A percentile compares a stretch with the other conserved stretches of the same genome.
phyloP scores from a whole-genome alignment of 2,113 vertebrate genomes.

The Rhombomys opimus region DNA sequence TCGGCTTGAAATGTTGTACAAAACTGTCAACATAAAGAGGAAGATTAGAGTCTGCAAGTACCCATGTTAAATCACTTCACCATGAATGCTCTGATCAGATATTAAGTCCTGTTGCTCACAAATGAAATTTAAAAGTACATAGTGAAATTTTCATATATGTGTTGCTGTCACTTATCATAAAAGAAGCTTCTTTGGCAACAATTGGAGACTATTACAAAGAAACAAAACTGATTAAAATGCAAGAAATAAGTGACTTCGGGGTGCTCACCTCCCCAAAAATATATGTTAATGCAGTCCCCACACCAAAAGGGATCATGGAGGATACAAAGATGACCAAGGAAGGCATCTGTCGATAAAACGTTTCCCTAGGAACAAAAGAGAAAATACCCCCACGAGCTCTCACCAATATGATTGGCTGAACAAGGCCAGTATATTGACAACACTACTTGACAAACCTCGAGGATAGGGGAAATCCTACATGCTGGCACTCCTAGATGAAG shows the following conservation, averaged over 20 bases:
- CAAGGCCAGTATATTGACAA: not conserved
- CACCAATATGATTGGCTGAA: not conserved
- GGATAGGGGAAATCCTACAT: too few species aligned
- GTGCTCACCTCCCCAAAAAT: not conserved
- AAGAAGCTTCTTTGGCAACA: not conserved
- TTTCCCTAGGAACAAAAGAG: not conserved
- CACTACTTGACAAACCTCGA: not conserved
- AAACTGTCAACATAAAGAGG: not conserved
- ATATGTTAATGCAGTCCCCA: not conserved
- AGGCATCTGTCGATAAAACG: not conserved
- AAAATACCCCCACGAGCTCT: not conserved
- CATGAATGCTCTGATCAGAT: accelerated
- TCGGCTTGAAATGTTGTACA: not conserved
- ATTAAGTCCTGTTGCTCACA: too few species aligned
- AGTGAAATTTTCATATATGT: not conserved
- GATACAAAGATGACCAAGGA: not conserved
- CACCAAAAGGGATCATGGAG: not conserved
- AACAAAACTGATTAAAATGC: not conserved
- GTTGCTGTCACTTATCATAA: not conserved
- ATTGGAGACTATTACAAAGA: not conserved
- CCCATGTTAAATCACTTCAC: not conserved
- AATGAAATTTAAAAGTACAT: not conserved
- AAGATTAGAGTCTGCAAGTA: not conserved
- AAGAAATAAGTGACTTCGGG: not conserved
- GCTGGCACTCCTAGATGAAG: not conserved